Evolutionary conservation across 2,888 invertebrate species (phyloP), one percentile per base, ranked within the genome.

Genomic region (Apeira syringaria): DNA sequence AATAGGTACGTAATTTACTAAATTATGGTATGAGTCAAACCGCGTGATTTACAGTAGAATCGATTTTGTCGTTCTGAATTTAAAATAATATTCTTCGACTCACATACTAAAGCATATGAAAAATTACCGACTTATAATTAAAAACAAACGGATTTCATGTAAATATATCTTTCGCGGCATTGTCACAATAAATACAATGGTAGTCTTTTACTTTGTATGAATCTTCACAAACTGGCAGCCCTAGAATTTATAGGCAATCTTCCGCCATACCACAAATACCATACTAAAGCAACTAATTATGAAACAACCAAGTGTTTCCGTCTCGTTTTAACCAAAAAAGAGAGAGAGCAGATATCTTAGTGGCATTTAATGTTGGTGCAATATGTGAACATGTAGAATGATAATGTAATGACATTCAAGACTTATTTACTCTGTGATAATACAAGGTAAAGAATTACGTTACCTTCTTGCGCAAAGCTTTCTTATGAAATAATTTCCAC

Each of bases 231-330:
- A 5, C 8, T 40, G 48, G 8, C 40, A 52, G 24, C 52, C 52
- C 49, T 49, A 44, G 7, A 5, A 15, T 18, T n/a, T 41, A 41
- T 33, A 15, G 22, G 25, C 34, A 40, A 52, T 26, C 42, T 54
- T 54, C 54, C 54, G 47, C 48, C 26, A 42, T 34, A 47, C 44
- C 26, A 33, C 32, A 33, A 11, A 18, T 15, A 9, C 11, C 7
- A 3, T 37, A 18, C 30, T n/a, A 2, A 4, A 8, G 15, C 11
- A 7, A 17, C 32, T 17, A 18, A 18, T 34, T 40, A 38, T 47
- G 27, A 39, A 42, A 32, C 47, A 46, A 15, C 3, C 15, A 15
- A 15, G 15, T 15, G 12, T 22, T 20, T 15, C 24, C 30, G 29
- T 38, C 35, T 42, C 39, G 9, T 29, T 48, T 28, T 2, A 20